A percentile compares a stretch with the other conserved stretches of the same genome.
Evolutionary conservation across 2,888 invertebrate genomes (phyloP).

Genomic region (Alcis repandata): DNA sequence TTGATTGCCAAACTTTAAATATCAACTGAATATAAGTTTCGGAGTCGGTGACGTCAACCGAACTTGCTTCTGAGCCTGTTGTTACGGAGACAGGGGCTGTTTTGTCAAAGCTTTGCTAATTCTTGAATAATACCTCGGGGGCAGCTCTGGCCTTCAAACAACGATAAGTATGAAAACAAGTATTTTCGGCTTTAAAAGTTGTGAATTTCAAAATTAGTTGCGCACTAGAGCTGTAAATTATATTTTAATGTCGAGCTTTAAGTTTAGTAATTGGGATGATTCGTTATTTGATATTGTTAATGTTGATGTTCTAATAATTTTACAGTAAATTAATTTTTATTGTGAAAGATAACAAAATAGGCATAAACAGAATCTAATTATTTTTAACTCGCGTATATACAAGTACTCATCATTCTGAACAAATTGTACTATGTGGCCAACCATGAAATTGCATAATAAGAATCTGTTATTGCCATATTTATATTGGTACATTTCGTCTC

Average conservation of each 20-base stretch:
- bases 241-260: not conserved
- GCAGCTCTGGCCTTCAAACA: constrained; percentile 4
- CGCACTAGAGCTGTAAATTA: not conserved
- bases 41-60: constrained; percentile 15
- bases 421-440: no score
- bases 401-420: no score
- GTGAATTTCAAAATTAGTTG: not conserved
- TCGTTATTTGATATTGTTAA: no score
- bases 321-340: no score
- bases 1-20: constrained; percentile 29
- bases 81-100: constrained; percentile 17
- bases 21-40: constrained; percentile 31
- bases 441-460: no score
- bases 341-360: no score
- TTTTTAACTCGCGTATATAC: no score
- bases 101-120: constrained; percentile 30
- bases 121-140: constrained; percentile 22
- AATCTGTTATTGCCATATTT: no score
- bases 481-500: no score
- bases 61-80: constrained; percentile 24
- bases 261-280: no score
- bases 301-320: no score
- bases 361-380: no score
- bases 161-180: constrained; percentile 13
- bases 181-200: constrained; percentile 10